Percentiles rank a stretch among this genome's conserved stretches.
Evolutionary conservation across 2,888 invertebrate genomes (phyloP).

Genomic region (Celastrina argiolus): DNA sequence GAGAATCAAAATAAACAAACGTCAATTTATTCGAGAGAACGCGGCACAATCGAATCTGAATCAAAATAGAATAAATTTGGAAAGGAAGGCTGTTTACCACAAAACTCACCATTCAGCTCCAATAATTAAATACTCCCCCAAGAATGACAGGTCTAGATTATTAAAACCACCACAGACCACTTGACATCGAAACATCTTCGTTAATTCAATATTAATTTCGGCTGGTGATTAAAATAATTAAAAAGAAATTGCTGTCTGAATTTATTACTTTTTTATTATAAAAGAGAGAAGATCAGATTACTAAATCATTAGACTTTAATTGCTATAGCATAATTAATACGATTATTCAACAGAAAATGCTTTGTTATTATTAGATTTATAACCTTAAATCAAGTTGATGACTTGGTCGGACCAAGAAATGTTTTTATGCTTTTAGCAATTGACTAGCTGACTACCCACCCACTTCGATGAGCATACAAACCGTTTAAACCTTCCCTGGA

Average conservation of each 20-base stretch:
- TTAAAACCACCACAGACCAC: neutral
- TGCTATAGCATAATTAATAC: neutral
- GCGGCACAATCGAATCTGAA: too few species aligned
- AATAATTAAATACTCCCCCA: neutral
- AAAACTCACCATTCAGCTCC: neutral
- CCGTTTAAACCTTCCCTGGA: too few species aligned
- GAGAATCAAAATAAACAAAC: too few species aligned
- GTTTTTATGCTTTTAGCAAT: too few species aligned
- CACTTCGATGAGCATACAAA: too few species aligned
- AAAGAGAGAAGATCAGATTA: neutral
- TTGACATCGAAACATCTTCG: neutral
- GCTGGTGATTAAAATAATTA: neutral
- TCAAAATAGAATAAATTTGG: too few species aligned
- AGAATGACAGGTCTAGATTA: neutral
- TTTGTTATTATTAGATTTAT: too few species aligned
- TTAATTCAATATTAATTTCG: neutral
- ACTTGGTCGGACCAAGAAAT: too few species aligned
- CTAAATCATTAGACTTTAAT: neutral
- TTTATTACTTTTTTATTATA: neutral
- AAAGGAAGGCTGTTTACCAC: too few species aligned
- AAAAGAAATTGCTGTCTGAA: neutral
- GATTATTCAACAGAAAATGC: neutral
- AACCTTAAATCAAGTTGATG: too few species aligned
- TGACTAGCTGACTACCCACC: too few species aligned
- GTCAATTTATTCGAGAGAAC: too few species aligned